Evolutionary conservation across 2,888 invertebrate species (phyloP), one percentile per base, ranked within the genome.

Genomic region (Ametastegia equiseti): DNA sequence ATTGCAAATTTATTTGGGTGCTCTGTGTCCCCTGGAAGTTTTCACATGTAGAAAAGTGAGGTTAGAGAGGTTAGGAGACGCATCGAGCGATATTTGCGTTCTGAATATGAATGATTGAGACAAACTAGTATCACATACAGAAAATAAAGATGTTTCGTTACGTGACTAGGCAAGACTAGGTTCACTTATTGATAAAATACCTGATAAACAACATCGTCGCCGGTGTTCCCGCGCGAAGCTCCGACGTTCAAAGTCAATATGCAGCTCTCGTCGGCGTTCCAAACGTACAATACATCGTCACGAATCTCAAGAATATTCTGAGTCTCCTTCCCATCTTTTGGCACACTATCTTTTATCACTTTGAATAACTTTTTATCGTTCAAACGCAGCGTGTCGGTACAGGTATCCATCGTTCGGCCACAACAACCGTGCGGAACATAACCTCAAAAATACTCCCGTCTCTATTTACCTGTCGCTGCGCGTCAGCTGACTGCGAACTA

Each of bases 251-350:
- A 91, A 82, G 94, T 93, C 86, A 94, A 92, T 83, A 96, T 92
- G 90, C 95, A 95, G 88, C 93, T 94, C 89, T 95, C 94, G 81
- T 93, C 91, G 1, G 93, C 92, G 88, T 95, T 94, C 96, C 96
- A 96, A 85, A 94, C 93, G 88, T 94, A 96, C 81, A 96, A 91
- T 85, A 95, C 93, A 90, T 95, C 94, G 85, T 95, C 95, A 82
- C 94, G 93, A 80, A 95, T 93, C 86, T 94, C 94, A 39, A 95
- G 89, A 84, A 95, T 93, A 91, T 95, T 95, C 82, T 93, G 92
- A 84, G 95, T 93, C 86, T 94, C 95, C 82, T 92, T 93, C 83
- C 92, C 92, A 39, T 92, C 92, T 86, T 94, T 93, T 69, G 93
- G 92, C 42, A 95, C 89, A 86, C 93, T 92, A 60, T 93, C 92